These are phyloP conservation scores for Sebastes iracundus DNA, from an alignment of 2,797 vertebrate genomes.

Conservation along the genomic window DNA sequence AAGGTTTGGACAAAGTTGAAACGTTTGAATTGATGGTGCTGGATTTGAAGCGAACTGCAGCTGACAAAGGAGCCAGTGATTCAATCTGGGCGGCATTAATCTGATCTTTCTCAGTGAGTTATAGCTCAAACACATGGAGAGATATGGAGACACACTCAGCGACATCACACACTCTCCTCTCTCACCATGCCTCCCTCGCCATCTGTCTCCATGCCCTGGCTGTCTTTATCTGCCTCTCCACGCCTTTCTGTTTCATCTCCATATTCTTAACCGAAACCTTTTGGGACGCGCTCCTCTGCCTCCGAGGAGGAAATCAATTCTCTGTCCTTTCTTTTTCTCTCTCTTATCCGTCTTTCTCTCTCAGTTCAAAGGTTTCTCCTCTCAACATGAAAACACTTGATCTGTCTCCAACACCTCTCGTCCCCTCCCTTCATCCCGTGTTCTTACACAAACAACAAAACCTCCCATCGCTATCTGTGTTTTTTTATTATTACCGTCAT, in stretches of 20 bases:
- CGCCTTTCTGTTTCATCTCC: constrained; percentile 25
- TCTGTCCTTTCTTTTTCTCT: constrained; percentile 6
- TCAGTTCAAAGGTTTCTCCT: constrained; percentile 51
- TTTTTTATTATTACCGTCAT: not conserved
- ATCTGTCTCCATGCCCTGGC: not conserved
- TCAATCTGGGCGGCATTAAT: constrained; percentile 3
- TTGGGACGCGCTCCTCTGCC: constrained; percentile 18
- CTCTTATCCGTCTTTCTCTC: constrained; percentile 1
- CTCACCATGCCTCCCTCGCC: not conserved
- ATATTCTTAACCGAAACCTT: constrained; percentile 24
- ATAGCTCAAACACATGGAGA: not conserved
- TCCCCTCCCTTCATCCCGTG: constrained; percentile 2
- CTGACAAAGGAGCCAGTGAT: constrained; percentile 31
- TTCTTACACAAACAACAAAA: constrained; percentile 4
- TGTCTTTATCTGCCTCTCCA: constrained; percentile 37
- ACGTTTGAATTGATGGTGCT: not conserved
- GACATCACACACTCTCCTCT: not conserved
- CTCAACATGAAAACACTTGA: constrained; percentile 35
- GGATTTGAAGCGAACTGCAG: constrained; percentile 8
- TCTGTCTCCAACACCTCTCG: constrained; percentile 16
- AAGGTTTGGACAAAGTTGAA: not conserved
- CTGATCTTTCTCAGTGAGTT: constrained; percentile 27
- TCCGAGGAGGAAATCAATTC: constrained; percentile 47
- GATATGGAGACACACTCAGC: constrained; percentile 4
- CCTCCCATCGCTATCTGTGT: not conserved